Base-by-base conservation (phyloP, 2,888 invertebrate species). In the Meliscaeva auricollis region DNA sequence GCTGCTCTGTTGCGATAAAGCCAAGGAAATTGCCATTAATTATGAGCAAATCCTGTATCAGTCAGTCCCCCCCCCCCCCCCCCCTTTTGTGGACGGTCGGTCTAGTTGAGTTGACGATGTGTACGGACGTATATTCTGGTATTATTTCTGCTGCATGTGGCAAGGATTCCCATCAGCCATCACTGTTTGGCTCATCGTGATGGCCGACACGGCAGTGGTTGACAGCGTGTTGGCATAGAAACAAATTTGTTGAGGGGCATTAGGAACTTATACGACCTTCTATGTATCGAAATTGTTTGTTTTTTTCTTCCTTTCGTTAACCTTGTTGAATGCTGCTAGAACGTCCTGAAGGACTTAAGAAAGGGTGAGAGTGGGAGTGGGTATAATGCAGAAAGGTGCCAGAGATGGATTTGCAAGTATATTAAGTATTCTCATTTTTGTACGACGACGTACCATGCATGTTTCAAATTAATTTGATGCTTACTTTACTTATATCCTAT, bases 21-120 rank as follows among this genome's bases (percentile, higher is more conserved):
- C 73, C 48, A 77, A 85, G 77, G 80, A 81, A 81, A 81, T 81
- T 77, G 73, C 81, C 85, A 81, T 85, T 85, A 85, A 81, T 85
- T 85, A 85, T 74, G 73, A 44, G n/a, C 69, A 85, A 85, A 81
- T 81, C 85, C 80, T 76, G 85, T 64, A 77, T 81, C 85, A 85
- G 85, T 81, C 77, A 85, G 85, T 81, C 77, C 81, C 68, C n/a
- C n/a, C n/a, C n/a, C n/a, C n/a, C n/a, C n/a, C n/a, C n/a, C n/a
- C n/a, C n/a, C n/a, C n/a, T n/a, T n/a, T n/a, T 46, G 68, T 64
- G 73, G 85, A 85, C 76, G 85, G 73, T 58, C 15, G 17, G 30
- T 32, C 30, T 30, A 46, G 64, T 46, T 46, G 13, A 22, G 46
- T 44, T 17, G 20, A 15, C 64, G 30, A 56, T 35, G 35, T 13